These are phyloP conservation scores for Drosophila quadrilineata DNA, from an alignment of 1,140 invertebrate genomes.

Conservation along the genomic window DNA sequence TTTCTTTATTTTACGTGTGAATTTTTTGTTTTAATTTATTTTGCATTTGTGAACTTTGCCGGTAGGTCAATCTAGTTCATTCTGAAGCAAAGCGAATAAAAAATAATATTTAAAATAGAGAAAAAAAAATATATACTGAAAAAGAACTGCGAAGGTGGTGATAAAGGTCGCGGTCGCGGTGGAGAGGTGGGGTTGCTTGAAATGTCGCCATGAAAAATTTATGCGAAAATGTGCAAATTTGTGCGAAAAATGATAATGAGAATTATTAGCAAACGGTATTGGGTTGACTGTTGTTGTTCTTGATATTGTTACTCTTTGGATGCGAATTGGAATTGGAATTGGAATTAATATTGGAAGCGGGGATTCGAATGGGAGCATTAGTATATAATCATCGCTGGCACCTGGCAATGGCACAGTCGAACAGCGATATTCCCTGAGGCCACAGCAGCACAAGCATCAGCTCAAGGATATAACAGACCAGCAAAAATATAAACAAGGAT, in stretches of 20 bases:
- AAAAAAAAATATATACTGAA: no score
- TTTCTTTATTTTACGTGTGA: no score
- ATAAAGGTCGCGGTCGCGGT: conserved; percentile 3
- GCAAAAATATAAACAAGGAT: background rate
- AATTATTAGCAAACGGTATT: conserved; percentile 28
- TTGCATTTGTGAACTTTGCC: conserved; percentile 31
- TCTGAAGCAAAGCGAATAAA: conserved; percentile 8
- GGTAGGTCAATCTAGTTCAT: conserved; percentile 40
- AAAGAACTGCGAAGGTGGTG: background rate
- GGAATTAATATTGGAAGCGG: no score
- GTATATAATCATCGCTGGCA: conserved; percentile 55
- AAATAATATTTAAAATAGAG: no score
- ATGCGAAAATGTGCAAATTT: conserved; percentile 67
- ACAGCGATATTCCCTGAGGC: conserved; percentile 48
- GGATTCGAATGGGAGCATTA: conserved; percentile 49
- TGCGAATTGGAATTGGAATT: no score
- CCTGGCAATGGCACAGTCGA: conserved; percentile 62
- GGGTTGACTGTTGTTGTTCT: conserved; percentile 17
- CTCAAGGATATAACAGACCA: background rate
- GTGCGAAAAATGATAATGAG: conserved; percentile 66
- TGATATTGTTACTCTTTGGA: conserved; percentile 11
- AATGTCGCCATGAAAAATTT: conserved; percentile 50
- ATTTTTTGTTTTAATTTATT: background rate
- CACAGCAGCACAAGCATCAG: background rate
- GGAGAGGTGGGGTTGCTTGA: conserved; percentile 12